A percentile compares a stretch with the other conserved stretches of the same genome.
These are phyloP conservation scores for Equus quagga DNA, from an alignment of 2,113 vertebrate species.

Conservation along the genomic window DNA sequence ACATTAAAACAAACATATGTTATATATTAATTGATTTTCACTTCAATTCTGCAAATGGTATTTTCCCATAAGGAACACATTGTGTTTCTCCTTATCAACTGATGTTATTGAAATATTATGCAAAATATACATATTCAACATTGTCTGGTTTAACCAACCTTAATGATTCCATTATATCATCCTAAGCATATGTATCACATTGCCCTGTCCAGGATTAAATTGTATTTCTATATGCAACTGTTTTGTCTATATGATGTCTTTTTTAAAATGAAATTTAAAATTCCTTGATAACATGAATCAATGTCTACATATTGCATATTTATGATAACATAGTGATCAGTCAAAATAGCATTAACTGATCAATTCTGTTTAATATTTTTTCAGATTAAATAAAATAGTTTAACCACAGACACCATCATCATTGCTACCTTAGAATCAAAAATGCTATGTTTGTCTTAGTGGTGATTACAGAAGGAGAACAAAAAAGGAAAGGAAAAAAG, in stretches of 20 bases:
- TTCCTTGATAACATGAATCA: slow-evolving; percentile 11
- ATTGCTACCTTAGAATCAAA: background rate
- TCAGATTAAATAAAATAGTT: slow-evolving; percentile 21
- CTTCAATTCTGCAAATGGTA: background rate
- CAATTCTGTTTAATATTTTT: background rate
- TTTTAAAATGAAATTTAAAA: slow-evolving; percentile 8
- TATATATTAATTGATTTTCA: background rate
- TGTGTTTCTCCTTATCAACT: background rate
- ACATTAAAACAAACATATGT: background rate
- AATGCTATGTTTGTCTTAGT: background rate
- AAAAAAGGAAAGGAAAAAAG: background rate
- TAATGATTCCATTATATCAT: background rate
- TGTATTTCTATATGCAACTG: background rate
- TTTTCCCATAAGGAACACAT: background rate
- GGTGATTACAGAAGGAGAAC: background rate
- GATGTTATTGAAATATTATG: background rate
- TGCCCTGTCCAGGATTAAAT: background rate
- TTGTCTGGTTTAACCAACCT: background rate
- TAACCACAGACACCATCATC: background rate
- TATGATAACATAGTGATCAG: background rate
- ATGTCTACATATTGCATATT: background rate
- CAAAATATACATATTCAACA: background rate
- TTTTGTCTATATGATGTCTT: background rate
- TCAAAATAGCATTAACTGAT: background rate
- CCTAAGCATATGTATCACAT: background rate